Evolutionary conservation across 1,140 invertebrate species (phyloP).

Genomic region (Drosophila novamexicana): DNA sequence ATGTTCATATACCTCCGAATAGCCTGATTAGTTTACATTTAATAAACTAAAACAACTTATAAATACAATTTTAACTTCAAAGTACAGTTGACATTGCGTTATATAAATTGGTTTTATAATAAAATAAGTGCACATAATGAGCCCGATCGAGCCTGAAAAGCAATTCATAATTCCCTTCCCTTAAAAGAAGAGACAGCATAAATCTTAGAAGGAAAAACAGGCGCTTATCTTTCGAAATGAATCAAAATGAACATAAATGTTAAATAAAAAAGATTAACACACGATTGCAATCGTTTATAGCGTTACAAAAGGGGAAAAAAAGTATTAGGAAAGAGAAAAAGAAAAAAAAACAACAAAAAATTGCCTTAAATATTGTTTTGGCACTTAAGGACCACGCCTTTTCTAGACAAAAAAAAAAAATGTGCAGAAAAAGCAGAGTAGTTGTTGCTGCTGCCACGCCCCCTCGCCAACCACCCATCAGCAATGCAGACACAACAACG

Average conservation of each 20-base stretch:
- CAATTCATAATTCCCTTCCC: conserved; percentile 1
- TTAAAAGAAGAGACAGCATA: conserved; percentile 14
- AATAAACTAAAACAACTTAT: too few species aligned
- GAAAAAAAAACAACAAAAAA: conserved; percentile 5
- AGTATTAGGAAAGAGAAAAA: background rate
- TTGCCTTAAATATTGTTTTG: conserved; percentile 32
- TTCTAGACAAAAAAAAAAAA: conserved; percentile 8
- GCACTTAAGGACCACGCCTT: conserved; percentile 59
- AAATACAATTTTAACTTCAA: too few species aligned
- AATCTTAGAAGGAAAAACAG: conserved; percentile 25
- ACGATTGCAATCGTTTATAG: conserved; percentile 42
- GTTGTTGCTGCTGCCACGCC: conserved; percentile 27
- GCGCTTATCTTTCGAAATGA: conserved; percentile 8
- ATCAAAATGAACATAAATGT: conserved; percentile 19
- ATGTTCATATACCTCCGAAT: too few species aligned
- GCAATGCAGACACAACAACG: conserved; percentile 41
- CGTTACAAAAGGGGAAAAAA: conserved; percentile 35
- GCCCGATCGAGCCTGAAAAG: too few species aligned
- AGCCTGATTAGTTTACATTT: too few species aligned
- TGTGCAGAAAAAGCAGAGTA: conserved; percentile 21
- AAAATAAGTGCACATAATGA: too few species aligned
- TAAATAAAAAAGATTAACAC: conserved; percentile 16
- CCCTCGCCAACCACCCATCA: conserved; percentile 16
- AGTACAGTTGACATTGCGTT: too few species aligned
- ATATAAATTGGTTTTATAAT: too few species aligned